phyloP scores from a whole-genome alignment of 2,113 vertebrate species.

The Aramus guarauna region DNA sequence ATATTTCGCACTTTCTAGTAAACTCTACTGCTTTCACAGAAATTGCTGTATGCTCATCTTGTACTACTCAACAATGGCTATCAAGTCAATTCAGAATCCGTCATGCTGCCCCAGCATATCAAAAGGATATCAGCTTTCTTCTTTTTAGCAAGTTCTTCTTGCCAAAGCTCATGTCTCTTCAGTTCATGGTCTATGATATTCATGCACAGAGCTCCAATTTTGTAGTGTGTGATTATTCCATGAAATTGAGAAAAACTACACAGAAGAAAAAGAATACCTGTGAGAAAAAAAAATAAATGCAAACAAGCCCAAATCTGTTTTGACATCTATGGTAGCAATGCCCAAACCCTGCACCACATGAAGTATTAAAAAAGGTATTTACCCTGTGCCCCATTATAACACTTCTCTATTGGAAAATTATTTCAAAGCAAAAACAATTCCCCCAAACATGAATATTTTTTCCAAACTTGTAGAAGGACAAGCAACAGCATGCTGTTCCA shows the following conservation, averaged over 20 bases:
- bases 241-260: slow-evolving; percentile 92
- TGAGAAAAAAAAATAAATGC: neutral
- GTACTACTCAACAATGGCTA: neutral
- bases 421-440: neutral
- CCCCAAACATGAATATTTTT: neutral
- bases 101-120: neutral
- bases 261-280: slow-evolving; percentile 43
- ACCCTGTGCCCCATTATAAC: neutral
- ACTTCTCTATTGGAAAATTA: neutral
- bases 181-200: slow-evolving; percentile 93
- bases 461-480: neutral
- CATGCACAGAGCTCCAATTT: slow-evolving; percentile 92
- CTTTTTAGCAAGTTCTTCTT: slow-evolving; percentile 93
- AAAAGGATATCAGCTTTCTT: slow-evolving; percentile 93
- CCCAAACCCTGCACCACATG: neutral
- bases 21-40: neutral
- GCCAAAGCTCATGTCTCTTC: slow-evolving; percentile 92
- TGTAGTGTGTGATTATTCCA: slow-evolving; percentile 90
- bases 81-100: neutral
- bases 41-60: neutral
- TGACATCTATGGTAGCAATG: neutral
- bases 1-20: neutral
- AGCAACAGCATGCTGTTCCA: neutral
- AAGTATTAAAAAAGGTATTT: neutral
- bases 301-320: neutral